phyloP scores from a whole-genome alignment of 2,888 invertebrate genomes.

The Thymelicus acteon region DNA sequence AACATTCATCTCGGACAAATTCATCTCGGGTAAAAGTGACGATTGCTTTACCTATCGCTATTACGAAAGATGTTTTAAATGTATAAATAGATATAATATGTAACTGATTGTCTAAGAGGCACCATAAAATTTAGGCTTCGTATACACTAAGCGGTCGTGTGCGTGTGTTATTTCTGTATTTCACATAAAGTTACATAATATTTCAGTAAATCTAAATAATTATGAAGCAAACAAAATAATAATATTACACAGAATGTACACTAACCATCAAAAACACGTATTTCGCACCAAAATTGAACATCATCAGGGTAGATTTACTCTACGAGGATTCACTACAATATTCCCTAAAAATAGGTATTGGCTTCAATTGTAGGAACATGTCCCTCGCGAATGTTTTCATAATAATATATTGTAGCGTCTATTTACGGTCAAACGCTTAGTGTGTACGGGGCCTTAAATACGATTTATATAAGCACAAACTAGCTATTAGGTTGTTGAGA shows the following conservation, averaged over 20 bases:
- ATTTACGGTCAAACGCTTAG: not conserved
- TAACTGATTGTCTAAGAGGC: constrained; percentile 23
- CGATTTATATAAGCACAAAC: constrained; percentile 45
- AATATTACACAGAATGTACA: too few relatives aligned
- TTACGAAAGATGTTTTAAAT: constrained; percentile 23
- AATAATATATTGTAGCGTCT: not conserved
- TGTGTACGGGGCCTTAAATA: constrained; percentile 29
- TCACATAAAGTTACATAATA: too few relatives aligned
- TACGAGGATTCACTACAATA: too few relatives aligned
- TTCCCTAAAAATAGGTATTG: too few relatives aligned
- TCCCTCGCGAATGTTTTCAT: not conserved
- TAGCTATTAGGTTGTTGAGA: constrained; percentile 47
- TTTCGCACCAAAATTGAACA: too few relatives aligned
- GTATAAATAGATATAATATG: constrained; percentile 33
- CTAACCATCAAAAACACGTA: too few relatives aligned
- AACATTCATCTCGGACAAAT: not conserved
- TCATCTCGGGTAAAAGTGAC: not conserved
- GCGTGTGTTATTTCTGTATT: too few relatives aligned
- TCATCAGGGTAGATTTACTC: too few relatives aligned
- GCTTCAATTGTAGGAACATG: constrained; percentile 6
- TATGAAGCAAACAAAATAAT: too few relatives aligned
- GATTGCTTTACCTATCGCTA: constrained; percentile 1
- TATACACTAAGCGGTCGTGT: not conserved
- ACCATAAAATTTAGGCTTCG: constrained; percentile 11
- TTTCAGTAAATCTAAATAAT: too few relatives aligned